A percentile compares a stretch with the other conserved stretches of the same genome.
phyloP scores from a whole-genome alignment of 2,797 vertebrate genomes.

The Leptatherina wallacei region DNA sequence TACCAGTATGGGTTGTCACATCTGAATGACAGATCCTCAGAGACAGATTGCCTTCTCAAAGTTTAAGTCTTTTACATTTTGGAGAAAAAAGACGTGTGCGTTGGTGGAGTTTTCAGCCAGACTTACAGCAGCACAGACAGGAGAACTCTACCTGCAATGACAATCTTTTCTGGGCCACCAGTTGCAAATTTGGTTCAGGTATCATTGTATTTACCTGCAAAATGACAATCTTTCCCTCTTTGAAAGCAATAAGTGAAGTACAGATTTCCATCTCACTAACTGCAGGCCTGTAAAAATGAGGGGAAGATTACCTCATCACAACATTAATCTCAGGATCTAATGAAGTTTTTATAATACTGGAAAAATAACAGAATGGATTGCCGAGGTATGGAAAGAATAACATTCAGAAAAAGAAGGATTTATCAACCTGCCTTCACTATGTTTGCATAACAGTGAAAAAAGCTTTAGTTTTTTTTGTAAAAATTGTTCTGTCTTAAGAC shows the following conservation, averaged over 20 bases:
- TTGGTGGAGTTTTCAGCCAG: neutral
- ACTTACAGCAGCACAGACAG: neutral
- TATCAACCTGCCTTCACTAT: neutral
- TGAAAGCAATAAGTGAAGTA: neutral
- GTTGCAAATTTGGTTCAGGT: constrained; percentile 11
- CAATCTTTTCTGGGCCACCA: neutral
- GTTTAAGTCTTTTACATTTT: neutral
- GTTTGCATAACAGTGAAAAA: neutral
- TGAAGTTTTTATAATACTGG: constrained; percentile 29
- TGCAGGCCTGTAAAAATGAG: constrained; percentile 26
- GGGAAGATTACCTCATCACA: constrained; percentile 26
- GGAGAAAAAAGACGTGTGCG: neutral
- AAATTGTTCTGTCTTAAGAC: neutral
- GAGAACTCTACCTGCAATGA: neutral
- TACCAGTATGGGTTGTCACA: constrained; percentile 9
- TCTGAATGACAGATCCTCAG: neutral
- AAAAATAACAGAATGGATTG: constrained; percentile 34
- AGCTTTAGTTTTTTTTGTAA: neutral
- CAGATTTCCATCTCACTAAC: constrained; percentile 12
- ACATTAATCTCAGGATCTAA: constrained; percentile 43
- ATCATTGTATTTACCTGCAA: constrained; percentile 3
- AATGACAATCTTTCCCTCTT: constrained; percentile 15
- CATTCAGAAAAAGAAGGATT: too few species aligned
- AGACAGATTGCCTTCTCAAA: neutral
- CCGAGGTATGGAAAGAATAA: too few species aligned